phyloP scores from a whole-genome alignment of 2,113 vertebrate species.

The Echinops telfairi region DNA sequence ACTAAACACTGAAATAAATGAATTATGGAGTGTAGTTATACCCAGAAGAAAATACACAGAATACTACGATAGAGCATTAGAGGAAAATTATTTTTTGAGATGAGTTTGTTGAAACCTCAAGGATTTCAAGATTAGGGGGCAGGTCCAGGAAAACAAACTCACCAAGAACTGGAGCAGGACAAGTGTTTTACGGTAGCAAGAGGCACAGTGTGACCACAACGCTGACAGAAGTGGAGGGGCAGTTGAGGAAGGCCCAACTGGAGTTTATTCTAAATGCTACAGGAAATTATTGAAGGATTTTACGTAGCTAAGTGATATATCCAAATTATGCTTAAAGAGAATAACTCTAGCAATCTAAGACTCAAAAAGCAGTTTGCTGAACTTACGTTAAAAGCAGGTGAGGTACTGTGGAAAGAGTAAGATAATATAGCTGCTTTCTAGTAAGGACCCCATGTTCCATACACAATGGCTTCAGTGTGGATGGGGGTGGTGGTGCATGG shows the following conservation, averaged over 20 bases:
- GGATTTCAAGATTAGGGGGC: no score
- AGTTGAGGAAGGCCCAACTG: not conserved
- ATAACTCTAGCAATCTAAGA: not conserved
- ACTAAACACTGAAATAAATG: constrained; percentile 23
- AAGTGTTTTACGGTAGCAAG: constrained; percentile 16
- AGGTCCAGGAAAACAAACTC: not conserved
- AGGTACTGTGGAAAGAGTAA: not conserved
- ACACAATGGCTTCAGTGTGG: not conserved
- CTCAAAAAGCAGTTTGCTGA: not conserved
- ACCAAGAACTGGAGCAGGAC: no score
- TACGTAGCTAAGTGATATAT: no score
- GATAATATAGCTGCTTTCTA: constrained; percentile 8
- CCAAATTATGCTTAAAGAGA: not conserved
- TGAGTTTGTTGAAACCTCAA: not conserved
- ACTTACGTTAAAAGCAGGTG: not conserved
- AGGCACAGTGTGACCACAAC: not conserved
- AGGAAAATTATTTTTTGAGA: constrained; percentile 21
- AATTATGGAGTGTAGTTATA: no score
- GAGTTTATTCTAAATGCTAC: not conserved
- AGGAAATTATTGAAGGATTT: not conserved
- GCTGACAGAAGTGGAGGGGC: not conserved
- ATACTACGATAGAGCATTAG: not conserved
- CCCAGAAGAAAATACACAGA: no score
- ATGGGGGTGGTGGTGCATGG: not conserved
- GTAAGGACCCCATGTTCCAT: not conserved